phyloP scores from a whole-genome alignment of 2,888 invertebrate genomes.

The Leptinotarsa tumamoca region DNA sequence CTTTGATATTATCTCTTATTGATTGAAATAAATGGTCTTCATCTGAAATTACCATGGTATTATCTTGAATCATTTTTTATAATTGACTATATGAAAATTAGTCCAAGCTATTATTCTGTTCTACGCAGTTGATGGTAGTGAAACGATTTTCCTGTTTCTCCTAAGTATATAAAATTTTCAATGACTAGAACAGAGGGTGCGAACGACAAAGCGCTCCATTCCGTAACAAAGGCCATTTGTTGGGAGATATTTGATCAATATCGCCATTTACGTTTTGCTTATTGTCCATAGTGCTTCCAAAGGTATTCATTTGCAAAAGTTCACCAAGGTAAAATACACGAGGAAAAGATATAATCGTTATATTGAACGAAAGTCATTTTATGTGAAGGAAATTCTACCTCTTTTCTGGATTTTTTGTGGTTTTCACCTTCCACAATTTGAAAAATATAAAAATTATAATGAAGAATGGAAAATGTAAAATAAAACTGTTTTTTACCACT shows the following conservation, averaged over 20 bases:
- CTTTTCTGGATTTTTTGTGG: too few species aligned
- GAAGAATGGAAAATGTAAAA: too few species aligned
- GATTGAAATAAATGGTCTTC: too few species aligned
- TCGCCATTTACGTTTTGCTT: neutral
- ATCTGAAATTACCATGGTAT: too few species aligned
- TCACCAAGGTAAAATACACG: neutral
- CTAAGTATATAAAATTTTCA: neutral
- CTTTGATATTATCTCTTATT: too few species aligned
- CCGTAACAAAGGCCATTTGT: neutral
- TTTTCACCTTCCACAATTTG: too few species aligned
- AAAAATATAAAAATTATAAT: too few species aligned
- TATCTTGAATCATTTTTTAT: too few species aligned
- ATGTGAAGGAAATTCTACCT: too few species aligned
- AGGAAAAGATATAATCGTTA: neutral
- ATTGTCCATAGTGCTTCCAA: neutral
- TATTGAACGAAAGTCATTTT: too few species aligned
- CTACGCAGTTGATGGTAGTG: neutral
- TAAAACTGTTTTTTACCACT: too few species aligned
- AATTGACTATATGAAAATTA: too few species aligned
- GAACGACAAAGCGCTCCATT: conserved; percentile 3
- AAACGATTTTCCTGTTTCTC: neutral
- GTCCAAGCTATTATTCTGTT: neutral
- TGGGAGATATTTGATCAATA: conserved; percentile 9
- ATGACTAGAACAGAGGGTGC: neutral
- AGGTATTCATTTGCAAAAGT: neutral